These are phyloP conservation scores for Volucella zonaria DNA, from an alignment of 2,888 invertebrate species.

Conservation along the genomic window DNA sequence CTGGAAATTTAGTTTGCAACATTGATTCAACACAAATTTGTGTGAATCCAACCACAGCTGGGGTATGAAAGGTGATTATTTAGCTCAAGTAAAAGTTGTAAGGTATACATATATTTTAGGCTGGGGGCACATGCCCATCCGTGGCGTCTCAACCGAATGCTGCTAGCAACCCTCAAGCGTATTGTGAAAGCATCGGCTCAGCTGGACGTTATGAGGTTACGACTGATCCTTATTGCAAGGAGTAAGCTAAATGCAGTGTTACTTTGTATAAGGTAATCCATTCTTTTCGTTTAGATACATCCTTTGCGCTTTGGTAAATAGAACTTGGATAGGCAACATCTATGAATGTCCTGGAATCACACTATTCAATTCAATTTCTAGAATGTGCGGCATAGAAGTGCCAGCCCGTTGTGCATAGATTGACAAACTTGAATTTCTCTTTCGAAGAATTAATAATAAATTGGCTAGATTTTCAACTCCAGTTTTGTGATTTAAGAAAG, in stretches of 20 bases:
- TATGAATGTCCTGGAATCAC: conserved; percentile 47
- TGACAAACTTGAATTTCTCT: too few relatives aligned
- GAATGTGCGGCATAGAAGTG: conserved; percentile 8
- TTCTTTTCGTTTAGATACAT: conserved; percentile 37
- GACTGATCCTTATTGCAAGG: conserved; percentile 20
- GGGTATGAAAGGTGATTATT: background rate
- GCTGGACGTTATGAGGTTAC: conserved; percentile 34
- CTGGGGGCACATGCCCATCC: conserved; percentile 46
- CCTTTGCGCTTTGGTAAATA: conserved; percentile 2
- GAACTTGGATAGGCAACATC: conserved; percentile 36
- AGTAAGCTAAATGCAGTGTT: background rate
- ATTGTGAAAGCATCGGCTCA: conserved; percentile 6
- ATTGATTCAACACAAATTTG: conserved; percentile 39
- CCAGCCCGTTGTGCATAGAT: conserved; percentile 29
- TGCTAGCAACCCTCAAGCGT: conserved; percentile 9
- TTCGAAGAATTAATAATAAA: too few relatives aligned
- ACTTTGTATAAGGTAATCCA: background rate
- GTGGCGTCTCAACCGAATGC: conserved; percentile 11
- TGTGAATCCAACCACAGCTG: conserved; percentile 33
- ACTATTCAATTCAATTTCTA: conserved; percentile 23
- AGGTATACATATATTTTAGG: conserved; percentile 3
- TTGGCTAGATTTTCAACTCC: too few relatives aligned
- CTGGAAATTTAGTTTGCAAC: conserved; percentile 28
- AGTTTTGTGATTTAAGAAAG: too few relatives aligned
- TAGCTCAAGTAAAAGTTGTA: too few relatives aligned